Base-by-base conservation (phyloP, 2,113 vertebrate species). In the Hippocampus abdominalis region DNA sequence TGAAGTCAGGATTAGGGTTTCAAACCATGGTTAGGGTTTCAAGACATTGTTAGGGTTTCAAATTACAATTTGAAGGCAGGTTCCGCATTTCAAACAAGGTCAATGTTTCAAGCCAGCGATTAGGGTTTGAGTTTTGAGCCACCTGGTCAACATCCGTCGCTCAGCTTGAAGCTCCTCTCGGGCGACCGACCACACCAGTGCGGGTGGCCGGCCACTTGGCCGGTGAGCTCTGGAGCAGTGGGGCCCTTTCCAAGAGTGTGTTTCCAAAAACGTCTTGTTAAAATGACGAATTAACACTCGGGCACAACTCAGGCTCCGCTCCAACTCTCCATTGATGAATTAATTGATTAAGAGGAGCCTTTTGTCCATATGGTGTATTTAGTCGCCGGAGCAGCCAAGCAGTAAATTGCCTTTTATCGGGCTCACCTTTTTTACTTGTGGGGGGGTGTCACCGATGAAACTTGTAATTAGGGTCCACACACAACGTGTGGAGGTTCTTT, bases 331-430 rank as follows among this genome's bases (percentile, higher is more conserved):
- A 60, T 60, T 60, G 57, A 60, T 60, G 57, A 60, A 64, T 64
- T 64, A 44, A 46, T 64, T 64, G 63, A 64, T 64, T 64, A 27
- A 64, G 57, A 60, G 57, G 57, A 59, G 27, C 23, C 57, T 64
- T 46, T 46, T 46, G 40, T 64, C 63, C 63, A 27, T 64, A 46
- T 64, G n/a, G 42, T 25, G 63, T 87, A 87, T 89, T 91, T 88
- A 90, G 75, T 88, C 92, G 87, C 88, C 48, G 85, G 90, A 81
- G 92, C 89, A 84, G 74, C 74, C 85, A 84, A 92, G 91, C 92
- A 84, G 93, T 95, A 94, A 95, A 95, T 95, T 94, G 88, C 87
- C 92, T 95, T 95, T 92, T 89, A 85, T 76, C 79, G 92, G 92
- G 91, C 94, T 74, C 84, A 87, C n/a, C n/a, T 46, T 64, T 42